Evolutionary conservation across 1,140 invertebrate genomes (phyloP).

Genomic region (Dinothrombium tinctorium): DNA sequence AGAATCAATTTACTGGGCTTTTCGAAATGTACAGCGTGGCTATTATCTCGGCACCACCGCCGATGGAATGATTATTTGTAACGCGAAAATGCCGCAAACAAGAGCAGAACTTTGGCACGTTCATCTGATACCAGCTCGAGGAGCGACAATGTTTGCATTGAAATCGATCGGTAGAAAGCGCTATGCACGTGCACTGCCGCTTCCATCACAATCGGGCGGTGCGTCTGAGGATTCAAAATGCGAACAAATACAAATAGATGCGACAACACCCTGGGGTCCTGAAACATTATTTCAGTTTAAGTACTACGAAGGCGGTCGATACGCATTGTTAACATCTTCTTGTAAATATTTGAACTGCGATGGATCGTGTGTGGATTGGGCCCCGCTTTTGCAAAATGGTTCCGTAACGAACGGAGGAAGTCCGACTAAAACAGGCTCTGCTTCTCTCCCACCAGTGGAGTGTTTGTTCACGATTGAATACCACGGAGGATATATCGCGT

Average conservation of each 20-base stretch:
- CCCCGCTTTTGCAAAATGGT: not conserved
- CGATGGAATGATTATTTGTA: conserved; percentile 66
- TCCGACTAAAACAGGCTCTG: not conserved
- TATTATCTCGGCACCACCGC: conserved; percentile 74
- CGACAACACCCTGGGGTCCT: conserved; percentile 89
- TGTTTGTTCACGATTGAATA: conserved; percentile 86
- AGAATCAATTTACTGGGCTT: conserved; percentile 44
- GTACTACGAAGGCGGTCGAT: conserved; percentile 61
- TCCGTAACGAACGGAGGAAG: not conserved
- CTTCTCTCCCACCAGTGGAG: conserved; percentile 24
- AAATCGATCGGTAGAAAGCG: conserved; percentile 76
- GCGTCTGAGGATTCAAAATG: not conserved
- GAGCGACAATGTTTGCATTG: conserved; percentile 64
- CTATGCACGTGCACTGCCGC: conserved; percentile 51
- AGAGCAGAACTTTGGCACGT: conserved; percentile 73
- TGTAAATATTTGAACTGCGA: conserved; percentile 65
- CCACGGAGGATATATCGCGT: conserved; percentile 57
- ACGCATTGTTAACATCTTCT: conserved; percentile 86
- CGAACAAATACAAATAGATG: conserved; percentile 58
- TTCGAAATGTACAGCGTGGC: conserved; percentile 60
- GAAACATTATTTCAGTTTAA: conserved; percentile 88
- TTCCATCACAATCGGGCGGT: not conserved
- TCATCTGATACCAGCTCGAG: conserved; percentile 62
- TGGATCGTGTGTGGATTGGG: conserved; percentile 25
- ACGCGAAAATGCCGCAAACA: conserved; percentile 51